These are phyloP conservation scores for Meloidogyne exigua DNA, from an alignment of 1,140 invertebrate genomes.

Conservation along the genomic window DNA sequence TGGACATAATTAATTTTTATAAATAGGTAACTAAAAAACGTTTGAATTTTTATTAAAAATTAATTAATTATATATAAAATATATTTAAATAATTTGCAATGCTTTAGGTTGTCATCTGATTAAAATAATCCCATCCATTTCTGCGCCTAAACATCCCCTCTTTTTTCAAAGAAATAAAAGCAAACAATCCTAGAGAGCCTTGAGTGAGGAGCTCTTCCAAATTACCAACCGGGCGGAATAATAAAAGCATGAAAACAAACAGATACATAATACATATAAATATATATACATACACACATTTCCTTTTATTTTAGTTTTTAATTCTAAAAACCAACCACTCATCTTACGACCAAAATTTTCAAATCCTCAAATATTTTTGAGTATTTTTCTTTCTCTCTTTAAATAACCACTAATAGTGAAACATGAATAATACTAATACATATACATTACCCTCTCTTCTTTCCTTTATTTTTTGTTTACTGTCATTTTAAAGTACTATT, in stretches of 20 bases:
- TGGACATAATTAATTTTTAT: no score
- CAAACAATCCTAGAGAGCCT: neutral
- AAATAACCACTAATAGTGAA: neutral
- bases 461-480: neutral
- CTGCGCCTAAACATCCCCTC: neutral
- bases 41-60: no score
- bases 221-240: conserved; percentile 3
- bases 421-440: neutral
- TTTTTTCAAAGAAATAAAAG: neutral
- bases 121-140: neutral
- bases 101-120: neutral
- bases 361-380: neutral
- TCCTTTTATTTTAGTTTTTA: neutral
- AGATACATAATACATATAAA: neutral
- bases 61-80: no score
- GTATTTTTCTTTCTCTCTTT: neutral
- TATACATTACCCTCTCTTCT: neutral
- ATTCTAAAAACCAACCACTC: neutral
- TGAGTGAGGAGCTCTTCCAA: neutral
- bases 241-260: neutral
- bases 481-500: neutral
- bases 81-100: no score
- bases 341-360: neutral
- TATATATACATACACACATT: neutral
- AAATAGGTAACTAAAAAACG: no score